Conservation (phyloP, 30 jellyfish, hydroid and myxozoan genomes). For the Turritopsis rubra region DNA sequence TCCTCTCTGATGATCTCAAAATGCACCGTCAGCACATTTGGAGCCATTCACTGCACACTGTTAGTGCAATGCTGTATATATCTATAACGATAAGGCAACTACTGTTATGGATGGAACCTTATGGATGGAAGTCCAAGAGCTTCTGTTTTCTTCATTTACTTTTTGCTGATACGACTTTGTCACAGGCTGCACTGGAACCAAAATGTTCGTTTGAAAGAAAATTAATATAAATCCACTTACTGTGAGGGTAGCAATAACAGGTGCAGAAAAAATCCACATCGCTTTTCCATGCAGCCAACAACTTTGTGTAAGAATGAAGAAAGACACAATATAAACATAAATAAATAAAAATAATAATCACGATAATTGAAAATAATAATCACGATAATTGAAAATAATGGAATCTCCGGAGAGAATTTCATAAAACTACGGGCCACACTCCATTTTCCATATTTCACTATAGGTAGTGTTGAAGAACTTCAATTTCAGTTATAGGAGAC, state of each 20-base stretch:
- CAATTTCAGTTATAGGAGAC: not conserved
- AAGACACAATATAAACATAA: not conserved
- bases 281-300: slow-evolving; percentile 5
- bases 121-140: no score
- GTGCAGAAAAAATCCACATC: not conserved
- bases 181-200: not conserved
- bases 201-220: not conserved
- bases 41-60: no score
- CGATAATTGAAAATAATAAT: not conserved
- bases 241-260: not conserved
- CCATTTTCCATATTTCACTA: no score
- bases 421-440: no score
- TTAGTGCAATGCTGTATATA: no score
- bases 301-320: not conserved
- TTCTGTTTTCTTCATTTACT: no score
- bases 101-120: not conserved
- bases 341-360: no score
- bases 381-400: no score
- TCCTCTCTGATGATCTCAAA: no score
- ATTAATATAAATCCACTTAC: not conserved
- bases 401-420: no score
- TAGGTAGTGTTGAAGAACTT: not conserved
- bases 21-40: no score
- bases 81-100: not conserved
- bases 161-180: no score